phyloP scores from a whole-genome alignment of 1,140 invertebrate species.

The Pomacea maculata region DNA sequence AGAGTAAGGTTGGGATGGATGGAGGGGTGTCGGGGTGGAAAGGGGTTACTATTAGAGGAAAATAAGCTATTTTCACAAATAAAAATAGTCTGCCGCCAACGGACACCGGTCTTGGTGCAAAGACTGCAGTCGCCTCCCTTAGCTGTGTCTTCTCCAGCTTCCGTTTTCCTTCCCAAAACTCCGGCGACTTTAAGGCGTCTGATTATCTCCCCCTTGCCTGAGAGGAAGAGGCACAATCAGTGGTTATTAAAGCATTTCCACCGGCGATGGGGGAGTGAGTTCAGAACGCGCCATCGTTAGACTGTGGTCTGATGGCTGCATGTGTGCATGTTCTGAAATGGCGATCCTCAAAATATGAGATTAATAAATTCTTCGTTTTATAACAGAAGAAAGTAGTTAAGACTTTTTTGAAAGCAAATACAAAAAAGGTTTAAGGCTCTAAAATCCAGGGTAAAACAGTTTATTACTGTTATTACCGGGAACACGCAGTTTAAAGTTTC shows the following conservation, averaged over 20 bases:
- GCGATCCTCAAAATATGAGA: too few relatives aligned
- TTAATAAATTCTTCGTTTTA: too few relatives aligned
- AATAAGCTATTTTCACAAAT: conserved; percentile 53
- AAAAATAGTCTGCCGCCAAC: conserved; percentile 36
- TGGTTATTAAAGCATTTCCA: conserved; percentile 30
- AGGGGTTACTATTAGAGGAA: conserved; percentile 33
- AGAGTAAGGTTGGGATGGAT: too few relatives aligned
- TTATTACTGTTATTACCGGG: too few relatives aligned
- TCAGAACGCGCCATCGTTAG: conserved; percentile 10
- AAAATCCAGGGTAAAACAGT: too few relatives aligned
- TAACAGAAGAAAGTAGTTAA: too few relatives aligned
- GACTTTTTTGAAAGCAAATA: too few relatives aligned
- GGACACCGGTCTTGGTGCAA: conserved; percentile 34
- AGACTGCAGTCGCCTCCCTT: conserved; percentile 23
- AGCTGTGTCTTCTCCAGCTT: conserved; percentile 23
- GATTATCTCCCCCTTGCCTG: conserved; percentile 29
- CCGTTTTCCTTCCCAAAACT: conserved; percentile 42
- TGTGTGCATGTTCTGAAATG: too few relatives aligned
- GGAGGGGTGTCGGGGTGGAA: too few relatives aligned
- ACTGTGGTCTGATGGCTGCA: background rate
- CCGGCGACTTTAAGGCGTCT: conserved; percentile 28
- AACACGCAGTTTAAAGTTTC: too few relatives aligned
- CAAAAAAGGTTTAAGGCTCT: too few relatives aligned
- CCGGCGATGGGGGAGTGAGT: conserved; percentile 12
- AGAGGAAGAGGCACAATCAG: conserved; percentile 29